These are phyloP conservation scores for Branchinecta sandiegonensis DNA, from an alignment of 2,888 invertebrate species.

Conservation along the genomic window DNA sequence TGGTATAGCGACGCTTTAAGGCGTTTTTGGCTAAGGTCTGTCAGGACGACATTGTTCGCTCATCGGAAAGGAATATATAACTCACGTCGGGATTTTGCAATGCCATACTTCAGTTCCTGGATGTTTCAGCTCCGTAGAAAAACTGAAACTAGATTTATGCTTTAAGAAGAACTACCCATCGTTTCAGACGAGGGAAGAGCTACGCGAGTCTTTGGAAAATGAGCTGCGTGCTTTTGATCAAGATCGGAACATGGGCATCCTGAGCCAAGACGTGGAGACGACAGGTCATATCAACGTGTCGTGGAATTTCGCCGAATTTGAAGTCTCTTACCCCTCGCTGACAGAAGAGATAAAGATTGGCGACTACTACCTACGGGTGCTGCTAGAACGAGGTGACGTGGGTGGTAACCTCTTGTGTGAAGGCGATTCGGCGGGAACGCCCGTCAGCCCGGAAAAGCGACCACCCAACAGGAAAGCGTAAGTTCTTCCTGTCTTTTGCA, in stretches of 20 bases:
- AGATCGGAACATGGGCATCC: conserved; percentile 61
- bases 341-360: conserved; percentile 95
- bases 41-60: too few species aligned
- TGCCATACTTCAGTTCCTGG: too few species aligned
- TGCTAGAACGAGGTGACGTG: conserved; percentile 68
- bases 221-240: conserved; percentile 77
- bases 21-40: too few species aligned
- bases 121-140: too few species aligned
- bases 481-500: conserved; percentile 35
- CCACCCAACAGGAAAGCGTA: conserved; percentile 72
- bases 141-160: too few species aligned
- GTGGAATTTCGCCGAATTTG: conserved; percentile 98
- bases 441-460: not conserved
- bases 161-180: not conserved
- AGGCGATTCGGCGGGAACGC: not conserved
- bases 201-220: conserved; percentile 77
- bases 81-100: too few species aligned
- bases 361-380: conserved; percentile 86
- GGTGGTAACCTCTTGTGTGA: conserved; percentile 38
- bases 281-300: conserved; percentile 39
- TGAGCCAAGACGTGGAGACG: not conserved
- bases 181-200: conserved; percentile 75
- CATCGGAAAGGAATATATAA: too few species aligned
- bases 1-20: too few species aligned
- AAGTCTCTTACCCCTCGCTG: conserved; percentile 82